Percentiles rank a stretch among this genome's conserved stretches.
phyloP scores from a whole-genome alignment of 1,140 invertebrate species.

The Drosophila rhopaloa region DNA sequence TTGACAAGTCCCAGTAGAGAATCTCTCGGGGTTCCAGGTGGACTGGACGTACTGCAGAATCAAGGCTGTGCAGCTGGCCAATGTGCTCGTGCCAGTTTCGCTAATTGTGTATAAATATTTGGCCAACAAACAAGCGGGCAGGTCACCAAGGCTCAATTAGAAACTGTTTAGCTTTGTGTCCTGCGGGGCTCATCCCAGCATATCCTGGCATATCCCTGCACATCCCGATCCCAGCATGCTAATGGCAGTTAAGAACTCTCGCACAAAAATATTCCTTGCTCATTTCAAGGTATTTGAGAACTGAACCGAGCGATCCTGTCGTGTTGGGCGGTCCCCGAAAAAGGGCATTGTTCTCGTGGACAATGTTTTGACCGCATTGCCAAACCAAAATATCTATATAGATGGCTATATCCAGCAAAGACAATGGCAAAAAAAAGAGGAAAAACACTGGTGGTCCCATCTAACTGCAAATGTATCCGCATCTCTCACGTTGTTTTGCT shows the following conservation, averaged over 20 bases:
- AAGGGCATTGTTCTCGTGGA: constrained; percentile 67
- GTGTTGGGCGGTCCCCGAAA: constrained; percentile 65
- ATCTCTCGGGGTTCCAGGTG: constrained; percentile 47
- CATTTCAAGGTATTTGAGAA: constrained; percentile 73
- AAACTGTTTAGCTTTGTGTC: constrained; percentile 71
- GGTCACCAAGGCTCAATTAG: constrained; percentile 54
- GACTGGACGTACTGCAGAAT: constrained; percentile 17
- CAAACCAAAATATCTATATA: constrained; percentile 62
- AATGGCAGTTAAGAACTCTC: constrained; percentile 75
- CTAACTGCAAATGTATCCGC: constrained; percentile 13
- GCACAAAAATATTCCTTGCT: constrained; percentile 58
- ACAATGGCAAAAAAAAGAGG: constrained; percentile 22
- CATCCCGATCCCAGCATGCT: constrained; percentile 65
- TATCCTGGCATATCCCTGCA: neutral
- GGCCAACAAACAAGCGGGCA: constrained; percentile 32
- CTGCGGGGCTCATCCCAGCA: constrained; percentile 26
- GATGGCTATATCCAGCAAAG: constrained; percentile 5
- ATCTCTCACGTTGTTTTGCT: constrained; percentile 7
- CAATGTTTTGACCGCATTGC: constrained; percentile 83
- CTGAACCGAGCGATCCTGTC: neutral
- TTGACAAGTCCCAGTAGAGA: constrained; percentile 58
- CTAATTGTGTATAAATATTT: constrained; percentile 82
- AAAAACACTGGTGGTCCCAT: constrained; percentile 48
- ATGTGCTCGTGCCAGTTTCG: constrained; percentile 70
- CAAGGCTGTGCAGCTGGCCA: constrained; percentile 20